phyloP scores from a whole-genome alignment of 2,113 vertebrate species.

The Pipra filicauda region DNA sequence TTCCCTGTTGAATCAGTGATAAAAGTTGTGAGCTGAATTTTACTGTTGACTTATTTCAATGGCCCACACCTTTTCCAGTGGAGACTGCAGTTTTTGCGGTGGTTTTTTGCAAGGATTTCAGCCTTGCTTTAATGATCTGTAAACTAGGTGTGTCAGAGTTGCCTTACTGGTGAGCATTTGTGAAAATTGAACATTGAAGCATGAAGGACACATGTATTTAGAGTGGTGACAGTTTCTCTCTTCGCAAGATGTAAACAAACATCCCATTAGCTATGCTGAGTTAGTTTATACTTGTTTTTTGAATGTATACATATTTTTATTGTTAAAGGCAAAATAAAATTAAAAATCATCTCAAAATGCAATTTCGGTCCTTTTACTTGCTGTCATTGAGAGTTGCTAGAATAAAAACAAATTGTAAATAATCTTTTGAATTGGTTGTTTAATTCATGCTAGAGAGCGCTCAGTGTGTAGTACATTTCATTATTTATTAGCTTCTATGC shows the following conservation, averaged over 20 bases:
- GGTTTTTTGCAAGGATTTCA: background rate
- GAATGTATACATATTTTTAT: background rate
- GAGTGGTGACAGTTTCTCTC: background rate
- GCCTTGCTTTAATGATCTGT: background rate
- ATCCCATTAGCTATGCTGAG: background rate
- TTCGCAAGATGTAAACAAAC: background rate
- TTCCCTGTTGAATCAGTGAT: constrained; percentile 49
- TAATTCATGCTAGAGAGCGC: background rate
- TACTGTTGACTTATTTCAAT: constrained; percentile 34
- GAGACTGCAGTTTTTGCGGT: background rate
- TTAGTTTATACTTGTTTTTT: background rate
- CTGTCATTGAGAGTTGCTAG: background rate
- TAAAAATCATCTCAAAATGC: background rate
- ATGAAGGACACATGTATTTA: background rate
- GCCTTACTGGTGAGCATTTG: background rate
- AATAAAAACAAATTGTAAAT: background rate
- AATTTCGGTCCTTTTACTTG: background rate
- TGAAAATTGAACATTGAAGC: background rate
- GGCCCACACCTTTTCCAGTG: background rate
- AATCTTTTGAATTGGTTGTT: background rate
- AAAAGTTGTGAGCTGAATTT: constrained; percentile 41
- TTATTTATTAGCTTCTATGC: background rate
- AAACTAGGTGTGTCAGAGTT: background rate
- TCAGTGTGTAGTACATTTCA: background rate
- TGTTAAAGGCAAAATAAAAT: background rate